A percentile compares a stretch with the other conserved stretches of the same genome.
Evolutionary conservation across 2,888 invertebrate genomes (phyloP).

Genomic region (Euzetes globulus): DNA sequence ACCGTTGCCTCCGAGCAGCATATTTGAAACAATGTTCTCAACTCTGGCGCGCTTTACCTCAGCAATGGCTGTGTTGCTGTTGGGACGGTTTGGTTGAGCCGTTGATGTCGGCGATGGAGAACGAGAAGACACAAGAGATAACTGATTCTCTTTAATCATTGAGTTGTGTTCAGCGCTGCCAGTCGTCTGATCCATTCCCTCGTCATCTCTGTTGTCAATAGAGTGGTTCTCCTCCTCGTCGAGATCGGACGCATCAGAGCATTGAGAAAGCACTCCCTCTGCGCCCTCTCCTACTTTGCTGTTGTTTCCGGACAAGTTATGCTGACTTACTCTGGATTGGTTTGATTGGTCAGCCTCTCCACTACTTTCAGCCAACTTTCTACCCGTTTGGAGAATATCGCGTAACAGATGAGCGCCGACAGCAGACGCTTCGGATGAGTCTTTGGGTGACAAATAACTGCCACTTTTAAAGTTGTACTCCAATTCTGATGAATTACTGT

Average conservation of each 20-base stretch:
- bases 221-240: conserved; percentile 27
- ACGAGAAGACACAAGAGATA: neutral
- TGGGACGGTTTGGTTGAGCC: conserved; percentile 17
- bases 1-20: conserved; percentile 52
- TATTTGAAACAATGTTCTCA: conserved; percentile 88
- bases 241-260: conserved; percentile 28
- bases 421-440: conserved; percentile 17
- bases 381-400: conserved; percentile 33
- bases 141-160: neutral
- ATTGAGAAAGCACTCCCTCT: conserved; percentile 29
- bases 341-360: conserved; percentile 25
- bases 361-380: neutral
- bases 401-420: conserved; percentile 38
- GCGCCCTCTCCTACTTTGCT: conserved; percentile 24
- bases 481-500: conserved; percentile 14
- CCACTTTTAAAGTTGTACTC: conserved; percentile 25
- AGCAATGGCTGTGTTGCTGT: neutral
- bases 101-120: conserved; percentile 24
- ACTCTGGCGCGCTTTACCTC: conserved; percentile 87
- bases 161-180: neutral
- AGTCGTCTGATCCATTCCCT: conserved; percentile 19
- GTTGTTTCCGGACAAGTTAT: conserved; percentile 14
- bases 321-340: conserved; percentile 8
- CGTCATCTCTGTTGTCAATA: conserved; percentile 22
- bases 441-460: conserved; percentile 19